phyloP scores from a whole-genome alignment of 2,797 vertebrate species.

The Chiloscyllium punctatum region DNA sequence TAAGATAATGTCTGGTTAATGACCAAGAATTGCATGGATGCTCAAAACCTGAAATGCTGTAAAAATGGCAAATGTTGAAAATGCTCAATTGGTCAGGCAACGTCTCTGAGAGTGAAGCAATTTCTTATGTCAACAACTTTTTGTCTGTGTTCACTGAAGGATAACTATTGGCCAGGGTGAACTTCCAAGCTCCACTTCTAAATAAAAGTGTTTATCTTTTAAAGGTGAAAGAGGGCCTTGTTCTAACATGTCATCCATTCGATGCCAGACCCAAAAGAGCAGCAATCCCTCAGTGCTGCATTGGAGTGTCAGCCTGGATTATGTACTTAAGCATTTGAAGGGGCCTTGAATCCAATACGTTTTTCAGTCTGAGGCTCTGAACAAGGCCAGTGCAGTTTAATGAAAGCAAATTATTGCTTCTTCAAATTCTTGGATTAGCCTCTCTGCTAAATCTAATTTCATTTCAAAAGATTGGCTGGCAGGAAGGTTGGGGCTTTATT shows the following conservation, averaged over 20 bases:
- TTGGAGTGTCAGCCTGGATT: not conserved
- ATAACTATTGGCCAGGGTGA: not conserved
- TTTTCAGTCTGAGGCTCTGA: not conserved
- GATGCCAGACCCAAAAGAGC: not conserved
- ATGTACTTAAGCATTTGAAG: not conserved
- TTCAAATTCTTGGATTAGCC: not conserved
- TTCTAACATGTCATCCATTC: not conserved
- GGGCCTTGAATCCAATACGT: not conserved
- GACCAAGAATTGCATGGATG: not conserved
- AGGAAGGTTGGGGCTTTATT: not conserved
- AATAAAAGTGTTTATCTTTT: not conserved
- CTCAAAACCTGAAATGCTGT: too few species aligned
- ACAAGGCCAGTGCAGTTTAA: not conserved
- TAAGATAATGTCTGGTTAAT: not conserved
- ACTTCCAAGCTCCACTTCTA: not conserved
- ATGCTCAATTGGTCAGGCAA: not conserved
- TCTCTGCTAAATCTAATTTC: not conserved
- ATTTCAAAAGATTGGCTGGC: not conserved
- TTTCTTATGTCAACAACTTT: not conserved
- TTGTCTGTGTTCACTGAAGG: not conserved
- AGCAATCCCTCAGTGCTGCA: not conserved
- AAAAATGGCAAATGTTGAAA: not conserved
- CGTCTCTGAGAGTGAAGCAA: not conserved
- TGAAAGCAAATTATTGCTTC: not conserved
- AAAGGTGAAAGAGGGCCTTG: not conserved